These are phyloP conservation scores for Sciurus niger DNA, from an alignment of 2,113 vertebrate genomes.

Conservation along the genomic window DNA sequence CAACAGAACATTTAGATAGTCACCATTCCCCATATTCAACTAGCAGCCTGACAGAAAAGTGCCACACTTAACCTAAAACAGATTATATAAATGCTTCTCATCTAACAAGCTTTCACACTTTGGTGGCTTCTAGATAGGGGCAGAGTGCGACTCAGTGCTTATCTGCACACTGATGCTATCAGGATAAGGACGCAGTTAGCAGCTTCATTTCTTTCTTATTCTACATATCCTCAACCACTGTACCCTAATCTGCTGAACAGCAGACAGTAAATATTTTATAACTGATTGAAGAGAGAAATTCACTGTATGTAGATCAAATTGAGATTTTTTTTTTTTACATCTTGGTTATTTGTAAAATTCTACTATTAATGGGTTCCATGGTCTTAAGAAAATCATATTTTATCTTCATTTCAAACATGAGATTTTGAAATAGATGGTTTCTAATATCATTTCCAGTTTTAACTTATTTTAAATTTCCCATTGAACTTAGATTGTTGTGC, in stretches of 20 bases:
- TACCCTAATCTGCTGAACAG: neutral
- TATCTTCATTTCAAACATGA: conserved; percentile 59
- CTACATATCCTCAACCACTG: no score
- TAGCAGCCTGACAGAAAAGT: neutral
- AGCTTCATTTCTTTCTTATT: neutral
- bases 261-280: neutral
- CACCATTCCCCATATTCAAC: neutral
- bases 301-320: neutral
- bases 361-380: neutral
- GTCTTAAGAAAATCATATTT: conserved; percentile 8
- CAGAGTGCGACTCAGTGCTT: neutral
- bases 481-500: neutral
- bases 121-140: neutral
- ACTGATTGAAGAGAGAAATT: neutral
- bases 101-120: neutral
- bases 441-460: neutral
- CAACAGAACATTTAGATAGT: neutral
- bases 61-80: neutral
- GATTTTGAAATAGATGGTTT: neutral
- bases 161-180: no score
- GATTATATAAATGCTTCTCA: neutral
- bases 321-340: neutral
- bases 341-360: neutral
- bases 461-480: neutral
- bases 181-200: neutral